These are phyloP conservation scores for Corapipo altera DNA, from an alignment of 2,113 vertebrate genomes.

Conservation along the genomic window DNA sequence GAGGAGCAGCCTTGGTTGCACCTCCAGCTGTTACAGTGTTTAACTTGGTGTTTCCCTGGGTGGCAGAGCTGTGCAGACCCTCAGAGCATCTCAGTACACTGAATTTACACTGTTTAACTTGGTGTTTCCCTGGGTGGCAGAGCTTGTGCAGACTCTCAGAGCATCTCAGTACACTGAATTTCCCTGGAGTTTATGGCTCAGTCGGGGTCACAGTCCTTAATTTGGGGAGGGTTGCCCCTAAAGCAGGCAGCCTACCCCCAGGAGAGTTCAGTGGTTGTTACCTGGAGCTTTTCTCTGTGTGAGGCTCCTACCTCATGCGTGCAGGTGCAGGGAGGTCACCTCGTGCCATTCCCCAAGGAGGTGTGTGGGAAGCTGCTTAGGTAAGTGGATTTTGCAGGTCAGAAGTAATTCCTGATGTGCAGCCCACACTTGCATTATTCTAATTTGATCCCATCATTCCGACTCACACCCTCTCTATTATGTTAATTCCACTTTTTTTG, in stretches of 20 bases:
- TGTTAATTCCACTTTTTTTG: not conserved
- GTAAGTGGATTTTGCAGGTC: slow-evolving; percentile 41
- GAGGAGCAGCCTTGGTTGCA: not conserved
- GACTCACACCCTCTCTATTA: not conserved
- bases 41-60: not conserved
- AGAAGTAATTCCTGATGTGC: slow-evolving; percentile 26
- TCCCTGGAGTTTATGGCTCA: not conserved
- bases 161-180: not conserved
- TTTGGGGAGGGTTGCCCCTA: not conserved
- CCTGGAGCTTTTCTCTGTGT: not conserved
- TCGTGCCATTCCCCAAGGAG: not conserved
- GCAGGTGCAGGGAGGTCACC: not conserved
- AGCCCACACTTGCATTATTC: slow-evolving; percentile 37
- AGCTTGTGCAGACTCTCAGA: not conserved
- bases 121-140: not conserved
- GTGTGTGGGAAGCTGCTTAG: slow-evolving; percentile 12
- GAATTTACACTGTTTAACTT: not conserved
- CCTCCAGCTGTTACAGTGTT: rapidly evolving
- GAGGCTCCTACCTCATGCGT: not conserved
- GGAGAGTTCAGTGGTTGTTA: not conserved
- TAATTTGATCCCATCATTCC: not conserved
- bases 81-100: rapidly evolving
- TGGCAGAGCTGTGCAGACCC: not conserved
- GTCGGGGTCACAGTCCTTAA: no score
- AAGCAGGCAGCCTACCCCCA: not conserved